These are phyloP conservation scores for Subacronicta megacephala DNA, from an alignment of 2,888 invertebrate species.

Conservation along the genomic window DNA sequence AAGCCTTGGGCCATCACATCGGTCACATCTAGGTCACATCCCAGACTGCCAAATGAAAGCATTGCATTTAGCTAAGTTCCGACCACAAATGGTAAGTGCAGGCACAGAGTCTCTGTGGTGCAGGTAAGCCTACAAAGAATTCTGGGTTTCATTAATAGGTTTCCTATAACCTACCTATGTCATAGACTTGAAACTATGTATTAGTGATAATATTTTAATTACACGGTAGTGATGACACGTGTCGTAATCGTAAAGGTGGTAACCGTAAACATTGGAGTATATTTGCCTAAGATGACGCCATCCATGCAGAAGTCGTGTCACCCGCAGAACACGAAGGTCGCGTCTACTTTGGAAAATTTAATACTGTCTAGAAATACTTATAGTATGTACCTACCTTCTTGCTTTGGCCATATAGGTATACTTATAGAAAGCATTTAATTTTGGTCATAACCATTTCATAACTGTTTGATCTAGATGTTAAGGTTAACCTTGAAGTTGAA, in stretches of 20 bases:
- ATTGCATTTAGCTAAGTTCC: too few species aligned
- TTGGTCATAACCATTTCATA: too few species aligned
- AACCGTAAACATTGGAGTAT: constrained; percentile 63
- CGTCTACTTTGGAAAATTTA: constrained; percentile 73
- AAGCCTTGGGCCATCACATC: neutral
- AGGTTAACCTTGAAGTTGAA: too few species aligned
- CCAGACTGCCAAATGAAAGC: too few species aligned
- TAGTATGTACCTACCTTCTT: constrained; percentile 4
- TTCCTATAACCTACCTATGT: too few species aligned
- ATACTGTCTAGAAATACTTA: constrained; percentile 61
- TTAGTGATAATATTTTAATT: constrained; percentile 33
- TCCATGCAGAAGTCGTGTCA: constrained; percentile 67
- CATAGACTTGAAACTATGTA: neutral
- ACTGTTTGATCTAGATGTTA: too few species aligned
- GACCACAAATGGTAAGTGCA: too few species aligned
- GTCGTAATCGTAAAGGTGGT: constrained; percentile 33
- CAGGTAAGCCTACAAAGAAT: too few species aligned
- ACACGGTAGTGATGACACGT: constrained; percentile 40
- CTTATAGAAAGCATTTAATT: too few species aligned
- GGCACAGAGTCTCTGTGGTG: too few species aligned
- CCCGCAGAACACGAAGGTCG: constrained; percentile 75
- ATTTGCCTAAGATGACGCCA: constrained; percentile 73
- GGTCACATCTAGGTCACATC: too few species aligned
- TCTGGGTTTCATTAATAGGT: too few species aligned
- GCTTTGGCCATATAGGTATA: constrained; percentile 18